Evolutionary conservation across 2,888 invertebrate genomes (phyloP), one percentile per base, ranked within the genome.

Genomic region (Hirtodrosophila alboralis): DNA sequence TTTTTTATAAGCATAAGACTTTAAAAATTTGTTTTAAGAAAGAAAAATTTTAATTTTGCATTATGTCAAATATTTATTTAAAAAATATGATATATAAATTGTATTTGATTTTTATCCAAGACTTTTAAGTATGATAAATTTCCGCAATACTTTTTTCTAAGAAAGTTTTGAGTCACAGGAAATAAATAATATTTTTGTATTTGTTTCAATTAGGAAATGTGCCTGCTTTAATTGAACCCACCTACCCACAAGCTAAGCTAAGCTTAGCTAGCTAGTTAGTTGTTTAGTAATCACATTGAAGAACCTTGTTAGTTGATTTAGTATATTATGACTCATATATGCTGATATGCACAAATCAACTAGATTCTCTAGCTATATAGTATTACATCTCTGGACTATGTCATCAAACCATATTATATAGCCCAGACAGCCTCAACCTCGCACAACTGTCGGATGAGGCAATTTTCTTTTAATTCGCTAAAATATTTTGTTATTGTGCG

Each of bases 381-480:
- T n/a, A n/a, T 34, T 61, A 44, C 33, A 48, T 16, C 41, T 41
- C 41, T 41, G 26, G 41, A 37, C 63, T 53, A 54, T 54, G 67
- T 66, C 81, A 76, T 74, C 44, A 52, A 71, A 79, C 33, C 72
- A 45, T 56, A 78, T 72, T 68, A 63, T 40, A 28, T 43, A 37
- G 38, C 52, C 37, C 71, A 43, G 41, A 44, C 45, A 48, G 41
- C 31, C 26, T 21, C 38, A 48, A 38, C 28, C 59, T 62, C 52
- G 65, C 33, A 26, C 31, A 53, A 34, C 53, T 58, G 75, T 80
- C 79, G 79, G 79, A 80, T 81, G 79, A 73, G 65, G 69, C 85
- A 80, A 85, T 85, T 70, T 85, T 80, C 80, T 85, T 84, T 80
- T 85, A 80, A 80, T 80, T 80, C 60, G 80, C 85, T 80, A 69